Conservation (phyloP, 2,113 vertebrate species). For the Psophia crepitans region DNA sequence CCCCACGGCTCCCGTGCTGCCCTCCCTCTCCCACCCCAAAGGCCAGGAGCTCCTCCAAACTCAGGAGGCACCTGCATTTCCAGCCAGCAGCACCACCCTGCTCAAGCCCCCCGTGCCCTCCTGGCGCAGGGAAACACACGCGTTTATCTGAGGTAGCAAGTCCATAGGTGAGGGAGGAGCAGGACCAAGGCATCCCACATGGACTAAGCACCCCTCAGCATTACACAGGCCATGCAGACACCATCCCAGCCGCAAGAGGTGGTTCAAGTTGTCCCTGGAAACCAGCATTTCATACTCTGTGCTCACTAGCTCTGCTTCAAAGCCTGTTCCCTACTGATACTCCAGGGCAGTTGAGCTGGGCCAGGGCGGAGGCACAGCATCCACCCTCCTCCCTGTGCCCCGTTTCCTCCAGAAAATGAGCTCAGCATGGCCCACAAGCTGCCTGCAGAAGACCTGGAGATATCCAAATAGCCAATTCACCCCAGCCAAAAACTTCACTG, state of each 20-base stretch:
- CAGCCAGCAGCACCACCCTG: background rate
- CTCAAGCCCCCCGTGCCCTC: background rate
- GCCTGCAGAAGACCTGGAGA: background rate
- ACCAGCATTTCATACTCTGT: background rate
- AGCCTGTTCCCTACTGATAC: background rate
- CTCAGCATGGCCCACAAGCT: background rate
- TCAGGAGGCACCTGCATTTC: background rate
- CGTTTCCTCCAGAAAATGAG: background rate
- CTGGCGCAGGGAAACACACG: background rate
- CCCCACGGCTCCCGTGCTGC: rapidly evolving
- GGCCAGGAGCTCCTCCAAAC: rapidly evolving
- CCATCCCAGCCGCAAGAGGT: background rate
- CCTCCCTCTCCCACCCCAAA: background rate
- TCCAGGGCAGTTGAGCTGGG: background rate
- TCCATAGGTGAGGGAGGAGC: background rate
- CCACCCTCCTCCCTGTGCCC: rapidly evolving
- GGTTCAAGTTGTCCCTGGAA: background rate
- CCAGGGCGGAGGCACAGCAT: background rate
- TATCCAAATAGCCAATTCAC: background rate
- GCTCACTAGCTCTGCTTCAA: background rate
- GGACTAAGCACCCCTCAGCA: background rate
- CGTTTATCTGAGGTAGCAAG: background rate
- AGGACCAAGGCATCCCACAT: background rate
- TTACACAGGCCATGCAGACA: background rate
- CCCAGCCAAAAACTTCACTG: background rate